Evolutionary conservation across 2,888 invertebrate genomes (phyloP).

Genomic region (Patella caerulea): DNA sequence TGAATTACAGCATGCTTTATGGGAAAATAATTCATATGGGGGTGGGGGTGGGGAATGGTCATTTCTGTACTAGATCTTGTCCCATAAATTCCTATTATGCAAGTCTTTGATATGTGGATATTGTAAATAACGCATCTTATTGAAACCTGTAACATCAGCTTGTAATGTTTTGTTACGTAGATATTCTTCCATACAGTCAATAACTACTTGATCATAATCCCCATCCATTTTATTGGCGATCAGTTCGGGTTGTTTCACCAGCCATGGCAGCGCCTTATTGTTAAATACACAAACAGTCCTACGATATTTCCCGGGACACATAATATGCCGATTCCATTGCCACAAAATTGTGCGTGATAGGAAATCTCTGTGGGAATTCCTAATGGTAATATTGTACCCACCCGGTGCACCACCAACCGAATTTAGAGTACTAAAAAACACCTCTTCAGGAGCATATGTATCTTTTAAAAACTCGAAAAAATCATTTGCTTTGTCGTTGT

Average conservation of each 20-base stretch:
- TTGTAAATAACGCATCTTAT: not conserved
- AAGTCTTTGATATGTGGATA: slow-evolving; percentile 6
- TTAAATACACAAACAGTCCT: slow-evolving; percentile 49
- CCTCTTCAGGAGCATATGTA: slow-evolving; percentile 66
- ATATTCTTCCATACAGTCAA: slow-evolving; percentile 32
- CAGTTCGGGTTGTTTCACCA: slow-evolving; percentile 55
- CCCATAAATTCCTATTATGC: not conserved
- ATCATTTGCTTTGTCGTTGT: slow-evolving; percentile 44
- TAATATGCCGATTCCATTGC: slow-evolving; percentile 35
- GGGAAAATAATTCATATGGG: no score
- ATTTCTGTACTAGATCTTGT: no score
- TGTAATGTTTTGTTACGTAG: not conserved
- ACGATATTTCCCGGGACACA: slow-evolving; percentile 40
- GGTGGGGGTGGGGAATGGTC: no score
- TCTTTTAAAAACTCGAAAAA: slow-evolving; percentile 63
- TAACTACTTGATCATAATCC: slow-evolving; percentile 41
- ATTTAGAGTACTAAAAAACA: slow-evolving; percentile 66
- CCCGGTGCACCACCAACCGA: slow-evolving; percentile 55
- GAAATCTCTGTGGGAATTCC: slow-evolving; percentile 41
- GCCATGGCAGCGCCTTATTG: slow-evolving; percentile 54
- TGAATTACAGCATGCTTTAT: no score
- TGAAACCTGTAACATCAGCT: not conserved
- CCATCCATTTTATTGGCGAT: slow-evolving; percentile 64
- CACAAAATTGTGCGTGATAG: slow-evolving; percentile 51
- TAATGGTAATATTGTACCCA: slow-evolving; percentile 46